A percentile compares a stretch with the other conserved stretches of the same genome.
These are phyloP conservation scores for Apteryx owenii DNA, from an alignment of 2,113 vertebrate genomes.

Conservation along the genomic window DNA sequence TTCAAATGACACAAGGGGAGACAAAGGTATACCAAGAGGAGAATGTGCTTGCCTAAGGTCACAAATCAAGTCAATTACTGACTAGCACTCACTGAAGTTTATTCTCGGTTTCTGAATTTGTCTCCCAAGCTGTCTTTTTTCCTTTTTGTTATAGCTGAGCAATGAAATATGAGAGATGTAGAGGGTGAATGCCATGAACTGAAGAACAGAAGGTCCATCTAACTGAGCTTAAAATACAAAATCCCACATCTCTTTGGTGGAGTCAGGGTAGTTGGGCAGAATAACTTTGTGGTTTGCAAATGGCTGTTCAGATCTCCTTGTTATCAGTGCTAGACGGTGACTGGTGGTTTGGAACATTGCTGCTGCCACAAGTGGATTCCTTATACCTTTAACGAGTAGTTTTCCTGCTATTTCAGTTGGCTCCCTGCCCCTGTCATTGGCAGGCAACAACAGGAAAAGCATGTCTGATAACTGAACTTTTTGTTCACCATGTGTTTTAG, in stretches of 20 bases:
- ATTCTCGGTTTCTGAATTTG: not conserved
- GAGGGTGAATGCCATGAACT: not conserved
- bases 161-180: not conserved
- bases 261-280: not conserved
- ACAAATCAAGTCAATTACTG: not conserved
- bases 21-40: not conserved
- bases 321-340: fast-evolving
- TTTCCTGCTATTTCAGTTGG: not conserved
- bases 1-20: not conserved
- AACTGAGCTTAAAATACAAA: not conserved
- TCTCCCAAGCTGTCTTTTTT: not conserved
- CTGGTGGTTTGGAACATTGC: not conserved
- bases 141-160: not conserved
- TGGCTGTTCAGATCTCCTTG: not conserved
- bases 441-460: not conserved
- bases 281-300: not conserved
- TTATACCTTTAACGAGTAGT: not conserved
- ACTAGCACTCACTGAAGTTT: not conserved
- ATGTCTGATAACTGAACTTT: not conserved
- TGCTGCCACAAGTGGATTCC: not conserved
- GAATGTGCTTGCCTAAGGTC: not conserved
- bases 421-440: not conserved
- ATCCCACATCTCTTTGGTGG: not conserved
- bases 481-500: not conserved
- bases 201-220: not conserved